Evolutionary conservation across 2,888 invertebrate genomes (phyloP), one percentile per base, ranked within the genome.

Genomic region (Drosophila peninsularis): DNA sequence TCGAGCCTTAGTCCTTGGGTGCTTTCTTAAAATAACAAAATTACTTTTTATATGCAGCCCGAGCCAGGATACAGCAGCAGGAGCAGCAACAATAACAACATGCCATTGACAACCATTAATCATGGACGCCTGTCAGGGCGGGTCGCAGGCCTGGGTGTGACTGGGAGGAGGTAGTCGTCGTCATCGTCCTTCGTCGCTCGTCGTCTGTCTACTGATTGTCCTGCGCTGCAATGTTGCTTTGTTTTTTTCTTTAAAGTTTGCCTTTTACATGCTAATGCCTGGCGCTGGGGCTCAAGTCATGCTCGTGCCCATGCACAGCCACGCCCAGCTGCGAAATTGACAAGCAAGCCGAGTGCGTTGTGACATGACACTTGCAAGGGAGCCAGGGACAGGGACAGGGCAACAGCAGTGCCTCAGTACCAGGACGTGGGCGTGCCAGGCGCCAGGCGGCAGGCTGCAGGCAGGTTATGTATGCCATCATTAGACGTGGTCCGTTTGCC

Each of bases 61-160:
- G 56, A 64, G 56, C 52, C 71, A 61, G 71, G 58, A 55, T 49
- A 50, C 45, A 62, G 62, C 75, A 47, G 55, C 62, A 56, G 27
- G 36, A 50, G 47, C 62, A 62, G 45, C 50, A 65, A 71, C 68
- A 78, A 65, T 55, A 88, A 82, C 72, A 73, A 78, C 70, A 75
- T 82, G 86, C 84, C 90, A 91, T 90, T 92, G 93, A 92, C 92
- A 92, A 91, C 92, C 92, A 92, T 92, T 92, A 92, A 92, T 92
- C 92, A 92, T 93, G 91, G 90, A 81, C 84, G 90, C 89, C 92
- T 92, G 92, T 92, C 93, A 92, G 82, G 87, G 83, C 83, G 78
- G 80, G 64, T 73, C 74, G 50, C 71, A 47, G 64, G 32, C 75
- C 78, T 62, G 67, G 63, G 75, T 69, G 78, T 68, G 68, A 27